phyloP scores from a whole-genome alignment of 1,140 invertebrate species.

The Sinonovacula constricta region DNA sequence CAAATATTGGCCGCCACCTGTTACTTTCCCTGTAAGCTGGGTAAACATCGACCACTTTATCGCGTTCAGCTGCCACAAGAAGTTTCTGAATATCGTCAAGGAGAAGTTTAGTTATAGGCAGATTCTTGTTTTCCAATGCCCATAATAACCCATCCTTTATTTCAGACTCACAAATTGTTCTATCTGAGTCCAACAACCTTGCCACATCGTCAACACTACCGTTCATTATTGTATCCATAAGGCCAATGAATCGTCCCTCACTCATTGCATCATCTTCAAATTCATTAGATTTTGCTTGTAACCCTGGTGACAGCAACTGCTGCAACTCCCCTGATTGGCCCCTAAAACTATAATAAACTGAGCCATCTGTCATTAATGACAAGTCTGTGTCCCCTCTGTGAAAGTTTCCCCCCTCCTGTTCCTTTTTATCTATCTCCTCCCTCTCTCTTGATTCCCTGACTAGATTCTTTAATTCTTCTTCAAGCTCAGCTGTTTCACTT shows the following conservation, averaged over 20 bases:
- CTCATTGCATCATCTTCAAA: background rate
- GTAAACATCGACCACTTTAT: slow-evolving; percentile 30
- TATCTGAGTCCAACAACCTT: slow-evolving; percentile 34
- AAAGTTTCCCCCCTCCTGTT: background rate
- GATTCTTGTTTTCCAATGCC: slow-evolving; percentile 30
- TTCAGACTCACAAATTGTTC: slow-evolving; percentile 34
- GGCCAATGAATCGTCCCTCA: background rate
- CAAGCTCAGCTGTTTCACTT: background rate
- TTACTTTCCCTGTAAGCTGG: slow-evolving; percentile 28
- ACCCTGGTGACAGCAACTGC: slow-evolving; percentile 8
- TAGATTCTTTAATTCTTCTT: background rate
- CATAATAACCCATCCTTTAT: slow-evolving; percentile 30
- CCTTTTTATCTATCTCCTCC: background rate
- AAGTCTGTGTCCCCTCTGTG: background rate
- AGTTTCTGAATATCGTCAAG: slow-evolving; percentile 41
- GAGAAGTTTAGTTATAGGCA: slow-evolving; percentile 24
- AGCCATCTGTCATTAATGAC: slow-evolving; percentile 21
- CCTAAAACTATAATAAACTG: slow-evolving; percentile 40
- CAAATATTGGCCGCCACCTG: slow-evolving; percentile 37
- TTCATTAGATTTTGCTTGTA: background rate
- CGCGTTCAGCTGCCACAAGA: slow-evolving; percentile 27
- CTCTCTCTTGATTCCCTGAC: too few relatives aligned
- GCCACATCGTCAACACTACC: slow-evolving; percentile 34
- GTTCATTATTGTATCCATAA: slow-evolving; percentile 31
- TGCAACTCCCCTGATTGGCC: slow-evolving; percentile 38